Conservation (phyloP, 2,797 vertebrate genomes). For the Molossus alvarezi region DNA sequence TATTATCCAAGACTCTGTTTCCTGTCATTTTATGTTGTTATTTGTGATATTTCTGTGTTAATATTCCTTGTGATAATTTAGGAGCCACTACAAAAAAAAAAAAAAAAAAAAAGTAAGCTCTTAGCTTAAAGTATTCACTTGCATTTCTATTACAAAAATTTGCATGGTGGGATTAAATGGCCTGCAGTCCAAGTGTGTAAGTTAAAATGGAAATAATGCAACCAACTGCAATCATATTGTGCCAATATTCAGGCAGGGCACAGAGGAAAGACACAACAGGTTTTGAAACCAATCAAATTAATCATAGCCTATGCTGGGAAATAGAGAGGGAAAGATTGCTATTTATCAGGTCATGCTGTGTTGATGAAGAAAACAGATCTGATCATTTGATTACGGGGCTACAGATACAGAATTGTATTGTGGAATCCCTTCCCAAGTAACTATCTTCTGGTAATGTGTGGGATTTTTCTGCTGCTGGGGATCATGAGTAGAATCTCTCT, state of each 20-base stretch:
- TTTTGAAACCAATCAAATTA: slow-evolving; percentile 81
- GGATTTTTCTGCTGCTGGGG: not conserved
- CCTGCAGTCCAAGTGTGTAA: slow-evolving; percentile 37
- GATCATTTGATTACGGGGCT: slow-evolving; percentile 65
- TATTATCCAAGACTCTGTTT: slow-evolving; percentile 18
- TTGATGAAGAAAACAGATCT: slow-evolving; percentile 73
- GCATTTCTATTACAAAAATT: slow-evolving; percentile 61
- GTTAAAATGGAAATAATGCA: slow-evolving; percentile 64
- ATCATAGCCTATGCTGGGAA: slow-evolving; percentile 69
- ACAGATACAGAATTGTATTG: slow-evolving; percentile 34
- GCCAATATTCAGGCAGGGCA: slow-evolving; percentile 76
- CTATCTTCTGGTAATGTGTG: slow-evolving; percentile 13
- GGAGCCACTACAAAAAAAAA: not conserved
- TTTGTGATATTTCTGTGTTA: slow-evolving; percentile 53
- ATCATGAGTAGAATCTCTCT: not conserved
- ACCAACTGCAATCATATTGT: slow-evolving; percentile 72
- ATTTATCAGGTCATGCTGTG: slow-evolving; percentile 68
- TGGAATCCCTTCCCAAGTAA: slow-evolving; percentile 30
- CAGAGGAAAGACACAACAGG: slow-evolving; percentile 75
- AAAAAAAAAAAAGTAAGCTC: not conserved
- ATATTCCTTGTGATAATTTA: slow-evolving; percentile 28
- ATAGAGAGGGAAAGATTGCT: slow-evolving; percentile 57
- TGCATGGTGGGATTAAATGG: slow-evolving; percentile 62
- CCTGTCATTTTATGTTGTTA: slow-evolving; percentile 40
- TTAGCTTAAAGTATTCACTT: slow-evolving; percentile 59